Conservation (phyloP, 2,888 invertebrate species). For the Spialia ferax region DNA sequence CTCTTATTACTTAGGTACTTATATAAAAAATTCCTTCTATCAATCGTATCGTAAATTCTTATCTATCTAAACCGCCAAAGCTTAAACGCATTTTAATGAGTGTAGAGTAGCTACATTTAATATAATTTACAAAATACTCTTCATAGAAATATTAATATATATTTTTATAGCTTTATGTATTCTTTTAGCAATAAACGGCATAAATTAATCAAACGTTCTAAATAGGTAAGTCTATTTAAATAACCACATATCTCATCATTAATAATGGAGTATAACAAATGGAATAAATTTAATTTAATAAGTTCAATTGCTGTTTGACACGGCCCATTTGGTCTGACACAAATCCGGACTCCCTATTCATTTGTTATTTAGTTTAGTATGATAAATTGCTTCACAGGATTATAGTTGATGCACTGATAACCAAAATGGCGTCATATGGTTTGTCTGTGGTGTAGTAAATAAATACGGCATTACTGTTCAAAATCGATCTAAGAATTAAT, state of each 20-base stretch:
- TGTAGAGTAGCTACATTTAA: no score
- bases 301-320: slow-evolving; percentile 81
- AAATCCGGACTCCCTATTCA: slow-evolving; percentile 63
- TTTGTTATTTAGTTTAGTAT: slow-evolving; percentile 56
- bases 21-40: no score
- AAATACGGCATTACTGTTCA: no score
- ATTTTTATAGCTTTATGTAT: no score
- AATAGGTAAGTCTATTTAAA: not conserved
- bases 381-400: slow-evolving; percentile 48
- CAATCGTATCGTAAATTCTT: no score
- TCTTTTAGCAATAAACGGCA: not conserved
- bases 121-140: no score
- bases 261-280: slow-evolving; percentile 54
- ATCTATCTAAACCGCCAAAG: no score
- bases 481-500: no score
- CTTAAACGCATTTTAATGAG: no score
- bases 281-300: slow-evolving; percentile 71
- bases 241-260: slow-evolving; percentile 65
- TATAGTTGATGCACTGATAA: slow-evolving; percentile 47
- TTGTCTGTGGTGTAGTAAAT: not conserved
- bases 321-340: slow-evolving; percentile 64
- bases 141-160: no score
- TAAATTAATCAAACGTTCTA: not conserved
- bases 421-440: slow-evolving; percentile 16
- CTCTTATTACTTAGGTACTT: no score